Conservation (phyloP, 2,888 invertebrate species). For the Drosophila percnosoma region DNA sequence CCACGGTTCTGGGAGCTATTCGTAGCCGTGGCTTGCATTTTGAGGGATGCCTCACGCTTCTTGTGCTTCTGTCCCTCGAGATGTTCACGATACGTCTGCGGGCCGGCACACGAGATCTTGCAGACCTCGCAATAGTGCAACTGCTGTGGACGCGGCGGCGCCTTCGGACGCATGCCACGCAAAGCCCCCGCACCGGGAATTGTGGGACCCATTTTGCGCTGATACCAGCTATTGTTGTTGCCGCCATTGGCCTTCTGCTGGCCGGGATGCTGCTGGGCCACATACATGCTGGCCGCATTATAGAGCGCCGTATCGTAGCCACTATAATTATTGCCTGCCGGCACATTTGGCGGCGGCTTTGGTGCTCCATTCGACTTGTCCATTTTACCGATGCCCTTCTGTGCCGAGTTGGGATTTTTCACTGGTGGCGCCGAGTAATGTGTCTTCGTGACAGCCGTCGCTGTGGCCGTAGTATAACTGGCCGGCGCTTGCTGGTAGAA, state of each 20-base stretch:
- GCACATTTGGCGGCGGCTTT: conserved; percentile 86
- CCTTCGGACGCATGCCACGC: conserved; percentile 84
- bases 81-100: conserved; percentile 97
- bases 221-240: conserved; percentile 85
- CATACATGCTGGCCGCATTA: conserved; percentile 97
- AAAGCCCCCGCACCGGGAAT: conserved; percentile 77
- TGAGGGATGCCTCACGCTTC: conserved; percentile 96
- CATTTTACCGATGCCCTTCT: conserved; percentile 78
- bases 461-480: conserved; percentile 85
- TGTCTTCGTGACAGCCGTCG: conserved; percentile 84
- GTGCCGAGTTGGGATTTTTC: conserved; percentile 87
- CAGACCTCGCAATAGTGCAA: conserved; percentile 99
- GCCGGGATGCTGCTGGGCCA: conserved; percentile 89
- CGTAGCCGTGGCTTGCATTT: conserved; percentile 89
- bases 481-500: conserved; percentile 91
- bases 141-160: conserved; percentile 95
- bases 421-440: conserved; percentile 87
- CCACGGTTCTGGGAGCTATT: conserved; percentile 88
- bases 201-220: conserved; percentile 86
- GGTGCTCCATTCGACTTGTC: conserved; percentile 79
- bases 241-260: conserved; percentile 76
- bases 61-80: conserved; percentile 99
- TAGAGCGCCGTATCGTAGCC: conserved; percentile 98
- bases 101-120: conserved; percentile 98
- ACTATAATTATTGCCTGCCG: conserved; percentile 90